These are phyloP conservation scores for Caerostris extrusa DNA, from an alignment of 1,140 invertebrate species.

Conservation along the genomic window DNA sequence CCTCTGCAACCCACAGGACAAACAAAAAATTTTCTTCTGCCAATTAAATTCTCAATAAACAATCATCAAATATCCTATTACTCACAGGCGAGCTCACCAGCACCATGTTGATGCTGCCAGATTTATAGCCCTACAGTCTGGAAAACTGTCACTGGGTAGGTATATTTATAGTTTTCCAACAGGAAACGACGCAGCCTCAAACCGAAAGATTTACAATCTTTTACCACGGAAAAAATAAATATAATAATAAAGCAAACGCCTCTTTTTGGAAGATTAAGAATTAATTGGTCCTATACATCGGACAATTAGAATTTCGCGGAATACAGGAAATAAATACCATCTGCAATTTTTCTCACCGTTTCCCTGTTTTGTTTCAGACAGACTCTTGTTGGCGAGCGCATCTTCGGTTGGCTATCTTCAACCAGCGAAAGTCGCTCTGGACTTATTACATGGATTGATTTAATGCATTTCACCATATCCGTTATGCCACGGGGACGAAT, in stretches of 20 bases:
- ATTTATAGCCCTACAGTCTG: slow-evolving; percentile 37
- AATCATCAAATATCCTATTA: slow-evolving; percentile 50
- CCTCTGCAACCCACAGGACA: slow-evolving; percentile 25
- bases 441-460: slow-evolving; percentile 54
- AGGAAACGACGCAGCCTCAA: slow-evolving; percentile 50
- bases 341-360: slow-evolving; percentile 33
- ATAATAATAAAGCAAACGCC: not conserved
- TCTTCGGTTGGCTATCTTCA: not conserved
- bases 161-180: slow-evolving; percentile 59
- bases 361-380: slow-evolving; percentile 44
- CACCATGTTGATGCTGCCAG: slow-evolving; percentile 47
- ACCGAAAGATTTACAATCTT: slow-evolving; percentile 56
- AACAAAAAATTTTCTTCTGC: not conserved
- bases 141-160: slow-evolving; percentile 25
- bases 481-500: slow-evolving; percentile 31
- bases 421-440: not conserved
- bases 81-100: slow-evolving; percentile 26
- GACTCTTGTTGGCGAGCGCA: not conserved
- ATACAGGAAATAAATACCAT: slow-evolving; percentile 65
- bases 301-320: slow-evolving; percentile 71
- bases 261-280: slow-evolving; percentile 25
- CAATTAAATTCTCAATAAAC: slow-evolving; percentile 14
- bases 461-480: slow-evolving; percentile 67
- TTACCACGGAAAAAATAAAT: slow-evolving; percentile 6
- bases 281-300: slow-evolving; percentile 58